Evolutionary conservation across 2,113 vertebrate species (phyloP).

Genomic region (Catharus fuscescens): DNA sequence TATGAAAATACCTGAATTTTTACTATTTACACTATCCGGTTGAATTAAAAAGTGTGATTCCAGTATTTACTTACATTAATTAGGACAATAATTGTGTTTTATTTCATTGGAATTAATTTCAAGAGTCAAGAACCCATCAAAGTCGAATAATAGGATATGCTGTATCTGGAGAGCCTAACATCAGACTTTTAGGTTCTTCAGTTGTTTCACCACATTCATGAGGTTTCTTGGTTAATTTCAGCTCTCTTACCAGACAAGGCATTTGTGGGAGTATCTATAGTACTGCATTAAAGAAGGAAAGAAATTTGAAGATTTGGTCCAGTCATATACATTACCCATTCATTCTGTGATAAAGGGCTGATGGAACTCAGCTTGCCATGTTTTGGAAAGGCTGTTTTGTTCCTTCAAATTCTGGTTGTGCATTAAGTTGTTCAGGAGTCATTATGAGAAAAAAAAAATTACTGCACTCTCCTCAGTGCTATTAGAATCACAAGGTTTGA

Average conservation of each 20-base stretch:
- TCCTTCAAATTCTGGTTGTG: background rate
- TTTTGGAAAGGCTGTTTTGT: background rate
- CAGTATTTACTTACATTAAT: background rate
- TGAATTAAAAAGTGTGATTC: background rate
- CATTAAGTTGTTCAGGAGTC: background rate
- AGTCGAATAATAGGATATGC: background rate
- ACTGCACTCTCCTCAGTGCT: background rate
- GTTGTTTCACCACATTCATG: background rate
- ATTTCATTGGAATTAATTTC: background rate
- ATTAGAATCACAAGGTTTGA: background rate
- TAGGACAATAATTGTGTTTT: background rate
- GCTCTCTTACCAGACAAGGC: background rate
- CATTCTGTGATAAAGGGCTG: background rate
- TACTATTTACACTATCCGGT: background rate
- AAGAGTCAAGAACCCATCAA: background rate
- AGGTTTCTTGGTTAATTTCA: background rate
- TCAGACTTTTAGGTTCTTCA: background rate
- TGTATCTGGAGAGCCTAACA: background rate
- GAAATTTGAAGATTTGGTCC: background rate
- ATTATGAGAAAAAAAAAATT: background rate
- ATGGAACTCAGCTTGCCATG: background rate
- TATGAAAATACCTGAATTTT: background rate
- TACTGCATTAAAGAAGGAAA: background rate
- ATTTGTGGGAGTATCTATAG: background rate
- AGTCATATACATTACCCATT: background rate